These are phyloP conservation scores for Carabus problematicus DNA, from an alignment of 2,888 invertebrate genomes.

Conservation along the genomic window DNA sequence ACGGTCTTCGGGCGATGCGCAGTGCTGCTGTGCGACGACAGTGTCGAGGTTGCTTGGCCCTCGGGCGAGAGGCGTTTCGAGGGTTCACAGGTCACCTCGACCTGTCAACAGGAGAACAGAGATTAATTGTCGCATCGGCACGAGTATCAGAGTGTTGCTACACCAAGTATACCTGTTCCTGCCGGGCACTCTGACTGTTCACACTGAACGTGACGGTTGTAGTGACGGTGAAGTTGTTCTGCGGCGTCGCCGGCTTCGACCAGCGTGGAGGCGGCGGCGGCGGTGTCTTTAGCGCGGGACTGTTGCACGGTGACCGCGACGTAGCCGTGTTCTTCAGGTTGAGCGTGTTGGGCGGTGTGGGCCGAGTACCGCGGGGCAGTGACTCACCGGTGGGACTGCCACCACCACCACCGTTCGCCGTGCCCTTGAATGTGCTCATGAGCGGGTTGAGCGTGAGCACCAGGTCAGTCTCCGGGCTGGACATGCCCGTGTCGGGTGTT, in stretches of 20 bases:
- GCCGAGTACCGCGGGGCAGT: constrained; percentile 67
- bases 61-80: constrained; percentile 76
- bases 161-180: constrained; percentile 43
- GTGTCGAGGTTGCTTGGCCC: constrained; percentile 69
- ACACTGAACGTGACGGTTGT: constrained; percentile 88
- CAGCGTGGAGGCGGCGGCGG: constrained; percentile 86
- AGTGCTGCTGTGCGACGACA: constrained; percentile 73
- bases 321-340: constrained; percentile 68
- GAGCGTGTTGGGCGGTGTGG: constrained; percentile 83
- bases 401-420: constrained; percentile 56
- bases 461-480: constrained; percentile 68
- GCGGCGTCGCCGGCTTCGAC: constrained; percentile 75
- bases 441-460: constrained; percentile 80
- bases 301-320: constrained; percentile 21
- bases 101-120: constrained; percentile 37
- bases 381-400: not conserved
- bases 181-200: constrained; percentile 63
- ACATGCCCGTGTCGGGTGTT: constrained; percentile 54
- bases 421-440: constrained; percentile 75
- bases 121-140: not conserved
- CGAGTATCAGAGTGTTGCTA: not conserved
- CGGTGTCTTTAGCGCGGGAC: constrained; percentile 65
- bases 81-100: constrained; percentile 60
- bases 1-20: constrained; percentile 60
- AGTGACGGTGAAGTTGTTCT: constrained; percentile 81